Base-by-base conservation (phyloP, 1,140 invertebrate genomes). In the Tribolium madens region DNA sequence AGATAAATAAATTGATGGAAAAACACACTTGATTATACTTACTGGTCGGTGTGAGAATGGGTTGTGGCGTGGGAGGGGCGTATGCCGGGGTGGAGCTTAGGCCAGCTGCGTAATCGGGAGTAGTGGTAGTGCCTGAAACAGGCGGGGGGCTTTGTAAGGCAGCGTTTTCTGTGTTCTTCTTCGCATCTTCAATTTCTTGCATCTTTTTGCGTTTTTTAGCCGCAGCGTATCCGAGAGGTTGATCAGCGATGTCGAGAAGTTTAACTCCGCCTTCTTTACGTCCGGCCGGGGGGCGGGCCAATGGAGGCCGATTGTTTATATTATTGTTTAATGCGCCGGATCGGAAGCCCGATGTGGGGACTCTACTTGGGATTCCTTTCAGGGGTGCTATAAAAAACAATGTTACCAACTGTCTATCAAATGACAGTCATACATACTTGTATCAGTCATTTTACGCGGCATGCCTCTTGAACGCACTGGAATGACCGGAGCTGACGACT, bases 371-470 rank as follows among this genome's bases (percentile, higher is more conserved):
- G 78, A 98, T 93, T 0, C 96, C 96, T 87, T 96, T 97, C 9
- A 98, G 86, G 0, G 96, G 96, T 5, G 96, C 96, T 94, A 85
- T 15, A 84, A 83, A 81, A 52, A 76, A 52, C 9, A 46, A 74
- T 69, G 26, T 5, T 70, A 71, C 18, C 21, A 64, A 53, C n/a
- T 52, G 50, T 46, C 53, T 46, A 68, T 46, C n/a, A 57, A 31
- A 48, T 46, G 53, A 15, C 33, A 68, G 17, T 5, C 31, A 42
- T 48, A 13, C 88, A 91, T 89, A 96, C 95, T 96, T 76, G 95
- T 95, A 86, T 98, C 96, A 81, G 96, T 97, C 95, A 98, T 97
- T 90, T 97, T 97, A 78, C 97, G 91, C 4, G 96, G 96, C 94
- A 98, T 97, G 80, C 97, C 97, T 84, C 97, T 89, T 42, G 95